These are phyloP conservation scores for Brevimyrus niger DNA, from an alignment of 2,113 vertebrate species.

Conservation along the genomic window DNA sequence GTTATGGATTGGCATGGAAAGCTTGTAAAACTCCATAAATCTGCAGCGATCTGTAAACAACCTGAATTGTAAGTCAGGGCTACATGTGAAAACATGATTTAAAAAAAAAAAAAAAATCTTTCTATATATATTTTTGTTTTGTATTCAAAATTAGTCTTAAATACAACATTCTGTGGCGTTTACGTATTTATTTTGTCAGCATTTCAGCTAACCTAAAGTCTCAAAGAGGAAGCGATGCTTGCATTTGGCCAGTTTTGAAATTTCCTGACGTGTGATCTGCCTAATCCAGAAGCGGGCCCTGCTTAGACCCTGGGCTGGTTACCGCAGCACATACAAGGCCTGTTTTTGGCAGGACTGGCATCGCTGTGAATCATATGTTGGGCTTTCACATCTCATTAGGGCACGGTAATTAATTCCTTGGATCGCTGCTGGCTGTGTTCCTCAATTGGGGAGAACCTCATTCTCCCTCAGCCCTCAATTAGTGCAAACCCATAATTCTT, in stretches of 20 bases:
- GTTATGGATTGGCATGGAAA: not conserved
- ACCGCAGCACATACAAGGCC: not conserved
- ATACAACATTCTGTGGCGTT: not conserved
- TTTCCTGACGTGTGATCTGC: not conserved
- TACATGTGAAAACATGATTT: not conserved
- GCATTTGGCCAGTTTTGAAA: not conserved
- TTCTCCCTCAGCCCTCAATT: not conserved
- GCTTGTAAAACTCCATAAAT: not conserved
- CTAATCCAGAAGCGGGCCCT: not conserved
- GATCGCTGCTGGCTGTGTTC: slow-evolving; percentile 1
- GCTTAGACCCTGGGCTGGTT: not conserved
- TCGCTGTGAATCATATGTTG: not conserved
- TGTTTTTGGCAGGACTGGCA: not conserved
- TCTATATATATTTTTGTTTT: not conserved
- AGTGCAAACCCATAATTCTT: slow-evolving; percentile 8
- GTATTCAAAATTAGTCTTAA: not conserved
- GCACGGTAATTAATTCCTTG: slow-evolving; percentile 4
- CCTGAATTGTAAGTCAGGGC: not conserved
- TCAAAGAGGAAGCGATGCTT: not conserved
- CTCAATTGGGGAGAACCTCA: not conserved
- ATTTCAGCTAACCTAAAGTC: not conserved
- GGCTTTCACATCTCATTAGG: slow-evolving; percentile 5
- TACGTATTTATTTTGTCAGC: not conserved
- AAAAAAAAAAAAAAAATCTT: not conserved
- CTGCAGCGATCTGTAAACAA: not conserved